Percentiles rank a stretch among this genome's conserved stretches.
Conservation (phyloP, 2,113 vertebrate genomes). For the Halichoerus grypus region DNA sequence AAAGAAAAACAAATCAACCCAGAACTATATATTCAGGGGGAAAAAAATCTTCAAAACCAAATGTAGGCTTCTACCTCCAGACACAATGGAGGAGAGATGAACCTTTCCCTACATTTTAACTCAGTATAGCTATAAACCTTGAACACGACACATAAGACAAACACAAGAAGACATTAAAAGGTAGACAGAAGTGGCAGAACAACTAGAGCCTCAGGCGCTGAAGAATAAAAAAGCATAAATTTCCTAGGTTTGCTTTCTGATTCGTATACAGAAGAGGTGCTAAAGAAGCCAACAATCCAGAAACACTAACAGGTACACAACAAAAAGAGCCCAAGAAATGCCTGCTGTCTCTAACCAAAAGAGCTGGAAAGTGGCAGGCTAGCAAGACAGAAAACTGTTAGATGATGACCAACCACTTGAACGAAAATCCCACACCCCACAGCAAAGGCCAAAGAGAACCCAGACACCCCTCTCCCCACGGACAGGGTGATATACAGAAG, state of each 20-base stretch:
- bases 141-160: not conserved
- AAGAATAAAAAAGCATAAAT: not conserved
- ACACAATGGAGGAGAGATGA: not conserved
- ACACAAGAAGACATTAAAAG: not conserved
- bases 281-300: not conserved
- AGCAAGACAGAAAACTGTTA: not conserved
- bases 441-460: not conserved
- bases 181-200: not conserved
- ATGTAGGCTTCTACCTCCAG: not conserved
- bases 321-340: not conserved
- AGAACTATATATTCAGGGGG: not conserved
- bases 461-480: not conserved
- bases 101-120: not conserved
- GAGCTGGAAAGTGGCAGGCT: not conserved
- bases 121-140: not conserved
- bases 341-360: not conserved
- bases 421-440: not conserved
- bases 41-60: not conserved
- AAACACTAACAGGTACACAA: not conserved
- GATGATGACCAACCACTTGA: not conserved
- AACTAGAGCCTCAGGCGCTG: not conserved
- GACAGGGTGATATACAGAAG: not conserved
- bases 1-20: not conserved
- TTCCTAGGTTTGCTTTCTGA: not conserved
- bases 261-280: not conserved